These are phyloP conservation scores for Cantharis nigra DNA, from an alignment of 2,888 invertebrate species.

Conservation along the genomic window DNA sequence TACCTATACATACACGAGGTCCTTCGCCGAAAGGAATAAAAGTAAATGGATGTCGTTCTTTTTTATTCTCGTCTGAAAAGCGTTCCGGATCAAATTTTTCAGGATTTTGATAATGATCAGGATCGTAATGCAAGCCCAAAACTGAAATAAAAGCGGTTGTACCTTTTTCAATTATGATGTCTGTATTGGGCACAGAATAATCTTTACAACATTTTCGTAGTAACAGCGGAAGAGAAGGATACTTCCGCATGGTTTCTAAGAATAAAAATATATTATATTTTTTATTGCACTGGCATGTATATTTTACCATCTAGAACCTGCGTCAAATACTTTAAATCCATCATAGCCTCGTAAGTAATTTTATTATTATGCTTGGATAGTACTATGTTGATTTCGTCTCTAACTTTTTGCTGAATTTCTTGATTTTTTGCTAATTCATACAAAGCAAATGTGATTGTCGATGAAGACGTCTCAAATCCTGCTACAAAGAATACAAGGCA, in stretches of 20 bases:
- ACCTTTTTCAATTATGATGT: neutral
- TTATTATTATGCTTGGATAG: slow-evolving; percentile 50
- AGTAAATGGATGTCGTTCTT: neutral
- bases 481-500: slow-evolving; percentile 65
- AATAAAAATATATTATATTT: neutral
- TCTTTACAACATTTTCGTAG: neutral
- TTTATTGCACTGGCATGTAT: neutral
- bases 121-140: neutral
- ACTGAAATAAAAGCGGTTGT: neutral
- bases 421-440: slow-evolving; percentile 61
- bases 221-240: neutral
- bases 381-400: slow-evolving; percentile 57
- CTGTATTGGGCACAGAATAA: neutral
- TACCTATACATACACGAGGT: slow-evolving; percentile 45
- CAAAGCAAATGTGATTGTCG: slow-evolving; percentile 62
- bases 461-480: slow-evolving; percentile 68
- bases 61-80: neutral
- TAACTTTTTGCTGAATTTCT: slow-evolving; percentile 57
- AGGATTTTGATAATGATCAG: neutral
- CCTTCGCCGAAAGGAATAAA: slow-evolving; percentile 46
- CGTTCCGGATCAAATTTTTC: slow-evolving; percentile 13
- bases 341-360: slow-evolving; percentile 47
- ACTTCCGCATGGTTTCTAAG: slow-evolving; percentile 11
- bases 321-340: slow-evolving; percentile 50
- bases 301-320: slow-evolving; percentile 52